These are phyloP conservation scores for Gymnocheta viridis DNA, from an alignment of 2,888 invertebrate genomes.

Conservation along the genomic window DNA sequence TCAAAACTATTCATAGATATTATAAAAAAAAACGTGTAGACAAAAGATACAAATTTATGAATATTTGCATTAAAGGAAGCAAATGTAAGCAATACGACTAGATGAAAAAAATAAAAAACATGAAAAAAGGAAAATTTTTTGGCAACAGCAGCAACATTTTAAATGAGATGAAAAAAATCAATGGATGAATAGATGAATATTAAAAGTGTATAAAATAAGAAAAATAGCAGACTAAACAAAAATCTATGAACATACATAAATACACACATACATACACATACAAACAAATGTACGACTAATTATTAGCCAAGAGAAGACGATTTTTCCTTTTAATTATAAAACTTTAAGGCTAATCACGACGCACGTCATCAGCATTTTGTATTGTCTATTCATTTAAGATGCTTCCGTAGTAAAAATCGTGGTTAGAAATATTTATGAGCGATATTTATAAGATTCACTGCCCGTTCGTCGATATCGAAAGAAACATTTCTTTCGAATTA, in stretches of 20 bases:
- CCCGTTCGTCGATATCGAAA: too few species aligned
- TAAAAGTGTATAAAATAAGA: slow-evolving; percentile 22
- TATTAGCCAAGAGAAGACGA: slow-evolving; percentile 13
- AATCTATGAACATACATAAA: slow-evolving; percentile 6
- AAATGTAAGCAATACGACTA: slow-evolving; percentile 47
- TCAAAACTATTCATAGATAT: slow-evolving; percentile 57
- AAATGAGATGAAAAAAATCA: slow-evolving; percentile 42
- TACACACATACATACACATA: not conserved
- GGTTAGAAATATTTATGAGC: too few species aligned
- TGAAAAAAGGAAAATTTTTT: slow-evolving; percentile 50
- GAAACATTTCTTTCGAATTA: too few species aligned
- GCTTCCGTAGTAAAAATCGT: too few species aligned
- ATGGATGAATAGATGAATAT: slow-evolving; percentile 43
- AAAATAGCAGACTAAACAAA: slow-evolving; percentile 65
- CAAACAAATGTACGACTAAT: slow-evolving; percentile 6
- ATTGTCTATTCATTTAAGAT: too few species aligned
- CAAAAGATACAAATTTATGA: slow-evolving; percentile 67
- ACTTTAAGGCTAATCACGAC: too few species aligned
- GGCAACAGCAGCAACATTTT: slow-evolving; percentile 62
- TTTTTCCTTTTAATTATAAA: not conserved
- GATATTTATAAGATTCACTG: too few species aligned
- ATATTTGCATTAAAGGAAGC: slow-evolving; percentile 58
- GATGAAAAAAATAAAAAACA: slow-evolving; percentile 16
- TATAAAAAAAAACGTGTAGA: slow-evolving; percentile 35
- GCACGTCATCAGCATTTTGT: too few species aligned